Percentiles rank a stretch among this genome's conserved stretches.
These are phyloP conservation scores for Lasioglossum oenotherae DNA, from an alignment of 2,888 invertebrate species.

Conservation along the genomic window DNA sequence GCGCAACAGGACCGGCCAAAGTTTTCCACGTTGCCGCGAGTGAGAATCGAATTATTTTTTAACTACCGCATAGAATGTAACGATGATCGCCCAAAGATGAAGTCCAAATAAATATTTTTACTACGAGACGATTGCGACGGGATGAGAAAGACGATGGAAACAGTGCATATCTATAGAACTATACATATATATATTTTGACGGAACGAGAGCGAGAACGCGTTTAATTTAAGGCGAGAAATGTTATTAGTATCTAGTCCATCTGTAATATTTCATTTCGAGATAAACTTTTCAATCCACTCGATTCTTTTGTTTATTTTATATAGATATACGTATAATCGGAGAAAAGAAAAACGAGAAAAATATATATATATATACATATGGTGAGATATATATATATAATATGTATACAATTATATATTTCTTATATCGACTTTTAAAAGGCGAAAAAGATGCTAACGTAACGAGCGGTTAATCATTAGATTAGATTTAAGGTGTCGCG, in stretches of 20 bases:
- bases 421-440: slow-evolving; percentile 68
- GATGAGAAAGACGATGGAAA: slow-evolving; percentile 36
- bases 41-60: slow-evolving; percentile 70
- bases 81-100: slow-evolving; percentile 80
- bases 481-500: slow-evolving; percentile 48
- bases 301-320: slow-evolving; percentile 28
- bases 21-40: slow-evolving; percentile 41
- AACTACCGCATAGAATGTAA: slow-evolving; percentile 54
- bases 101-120: slow-evolving; percentile 82
- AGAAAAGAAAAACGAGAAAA: slow-evolving; percentile 51
- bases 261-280: slow-evolving; percentile 67
- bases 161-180: slow-evolving; percentile 61
- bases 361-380: slow-evolving; percentile 52
- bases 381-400: slow-evolving; percentile 54
- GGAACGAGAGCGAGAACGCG: slow-evolving; percentile 66
- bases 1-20: slow-evolving; percentile 41
- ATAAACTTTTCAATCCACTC: slow-evolving; percentile 41
- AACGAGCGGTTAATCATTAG: slow-evolving; percentile 55
- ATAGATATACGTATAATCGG: slow-evolving; percentile 25
- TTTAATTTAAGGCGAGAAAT: slow-evolving; percentile 73
- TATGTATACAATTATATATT: slow-evolving; percentile 65
- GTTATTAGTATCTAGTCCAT: slow-evolving; percentile 78
- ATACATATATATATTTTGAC: slow-evolving; percentile 65
- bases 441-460: slow-evolving; percentile 51
- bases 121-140: slow-evolving; percentile 60